A percentile compares a stretch with the other conserved stretches of the same genome.
These are phyloP conservation scores for Lophius piscatorius DNA, from an alignment of 2,113 vertebrate genomes.

Conservation along the genomic window DNA sequence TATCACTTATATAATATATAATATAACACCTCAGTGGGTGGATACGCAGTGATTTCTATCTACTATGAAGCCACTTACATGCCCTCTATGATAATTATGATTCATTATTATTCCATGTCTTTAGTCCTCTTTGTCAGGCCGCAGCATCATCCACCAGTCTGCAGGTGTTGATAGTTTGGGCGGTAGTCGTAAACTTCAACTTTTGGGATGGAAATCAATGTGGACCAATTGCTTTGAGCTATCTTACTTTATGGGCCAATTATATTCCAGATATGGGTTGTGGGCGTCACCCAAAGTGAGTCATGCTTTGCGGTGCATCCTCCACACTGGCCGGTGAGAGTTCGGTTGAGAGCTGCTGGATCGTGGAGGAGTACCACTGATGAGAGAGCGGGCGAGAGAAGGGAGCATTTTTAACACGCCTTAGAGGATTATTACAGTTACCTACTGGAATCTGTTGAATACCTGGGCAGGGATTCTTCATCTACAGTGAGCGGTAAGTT, in stretches of 20 bases:
- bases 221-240: constrained; percentile 59
- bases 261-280: background rate
- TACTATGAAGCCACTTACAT: too few species aligned
- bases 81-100: too few species aligned
- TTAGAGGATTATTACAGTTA: constrained; percentile 25
- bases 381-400: constrained; percentile 66
- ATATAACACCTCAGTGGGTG: too few species aligned
- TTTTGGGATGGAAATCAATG: constrained; percentile 49
- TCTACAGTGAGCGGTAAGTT: constrained; percentile 68
- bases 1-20: too few species aligned
- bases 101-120: too few species aligned
- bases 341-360: constrained; percentile 78
- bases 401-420: constrained; percentile 38
- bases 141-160: constrained; percentile 20
- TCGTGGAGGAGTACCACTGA: constrained; percentile 78
- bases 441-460: constrained; percentile 29
- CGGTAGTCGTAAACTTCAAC: too few species aligned
- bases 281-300: constrained; percentile 54
- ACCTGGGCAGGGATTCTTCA: constrained; percentile 23
- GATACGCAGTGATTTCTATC: too few species aligned
- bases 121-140: too few species aligned
- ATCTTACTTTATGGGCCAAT: constrained; percentile 61
- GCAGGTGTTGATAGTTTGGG: constrained; percentile 61
- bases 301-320: constrained; percentile 41
- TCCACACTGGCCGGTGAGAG: constrained; percentile 52